Conservation (phyloP, 2,888 invertebrate genomes). For the Dynastes grantii region DNA sequence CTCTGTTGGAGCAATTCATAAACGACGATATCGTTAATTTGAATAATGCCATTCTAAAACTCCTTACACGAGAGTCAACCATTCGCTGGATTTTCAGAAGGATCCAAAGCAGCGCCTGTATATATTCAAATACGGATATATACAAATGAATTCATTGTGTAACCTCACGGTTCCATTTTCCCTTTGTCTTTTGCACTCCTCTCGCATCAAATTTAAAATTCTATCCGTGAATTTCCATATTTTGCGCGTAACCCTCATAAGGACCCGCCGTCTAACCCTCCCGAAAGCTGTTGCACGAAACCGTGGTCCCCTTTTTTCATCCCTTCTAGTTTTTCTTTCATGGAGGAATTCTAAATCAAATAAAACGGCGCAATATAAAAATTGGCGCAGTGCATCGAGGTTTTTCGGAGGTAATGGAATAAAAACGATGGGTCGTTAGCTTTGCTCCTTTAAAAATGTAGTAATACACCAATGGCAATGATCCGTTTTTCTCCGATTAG, state of each 20-base stretch:
- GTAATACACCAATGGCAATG: too few species aligned
- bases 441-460: too few species aligned
- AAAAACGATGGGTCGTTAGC: too few species aligned
- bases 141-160: constrained; percentile 29
- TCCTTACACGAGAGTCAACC: too few species aligned
- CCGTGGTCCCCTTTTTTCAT: background rate
- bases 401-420: background rate
- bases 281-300: constrained; percentile 16
- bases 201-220: constrained; percentile 27
- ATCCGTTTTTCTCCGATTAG: too few species aligned
- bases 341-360: constrained; percentile 7
- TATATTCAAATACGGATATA: constrained; percentile 11
- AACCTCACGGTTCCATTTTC: constrained; percentile 10
- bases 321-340: background rate
- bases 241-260: constrained; percentile 20
- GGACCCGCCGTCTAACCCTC: constrained; percentile 5
- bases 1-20: too few species aligned
- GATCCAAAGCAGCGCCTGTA: background rate
- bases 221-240: constrained; percentile 29
- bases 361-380: constrained; percentile 2
- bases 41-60: too few species aligned
- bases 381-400: background rate
- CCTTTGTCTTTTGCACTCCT: constrained; percentile 16
- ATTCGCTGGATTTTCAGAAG: background rate
- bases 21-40: too few species aligned